These are phyloP conservation scores for Phoeniculus purpureus DNA, from an alignment of 2,797 vertebrate genomes.

Conservation along the genomic window DNA sequence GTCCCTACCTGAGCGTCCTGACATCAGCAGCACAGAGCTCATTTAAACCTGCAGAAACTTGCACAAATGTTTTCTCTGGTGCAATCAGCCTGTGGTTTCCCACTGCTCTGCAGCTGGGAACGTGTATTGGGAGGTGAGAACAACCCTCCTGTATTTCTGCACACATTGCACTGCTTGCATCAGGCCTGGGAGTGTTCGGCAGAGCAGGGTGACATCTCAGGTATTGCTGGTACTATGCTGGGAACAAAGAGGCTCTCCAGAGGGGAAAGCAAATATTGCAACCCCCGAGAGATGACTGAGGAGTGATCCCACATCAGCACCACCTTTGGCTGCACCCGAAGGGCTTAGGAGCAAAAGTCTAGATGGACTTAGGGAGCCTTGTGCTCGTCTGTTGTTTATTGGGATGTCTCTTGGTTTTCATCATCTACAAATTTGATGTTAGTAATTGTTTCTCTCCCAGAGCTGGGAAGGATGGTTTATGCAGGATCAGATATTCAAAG, in stretches of 20 bases:
- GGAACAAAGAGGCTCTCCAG: neutral
- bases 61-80: neutral
- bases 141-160: rapidly evolving
- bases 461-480: neutral
- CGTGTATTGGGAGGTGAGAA: rapidly evolving
- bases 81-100: neutral
- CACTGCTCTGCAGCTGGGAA: neutral
- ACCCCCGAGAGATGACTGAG: neutral
- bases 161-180: neutral
- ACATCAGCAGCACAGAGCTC: neutral
- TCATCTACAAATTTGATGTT: neutral
- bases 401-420: neutral
- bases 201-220: rapidly evolving
- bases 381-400: neutral
- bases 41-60: neutral
- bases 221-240: neutral
- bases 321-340: neutral
- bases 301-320: neutral
- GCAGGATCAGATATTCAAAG: neutral
- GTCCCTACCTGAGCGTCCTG: neutral
- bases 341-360: neutral
- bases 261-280: neutral
- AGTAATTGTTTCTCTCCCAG: neutral
- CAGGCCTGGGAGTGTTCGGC: rapidly evolving
- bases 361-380: neutral